phyloP scores from a whole-genome alignment of 2,888 invertebrate genomes.

The Mesoligia furuncula region DNA sequence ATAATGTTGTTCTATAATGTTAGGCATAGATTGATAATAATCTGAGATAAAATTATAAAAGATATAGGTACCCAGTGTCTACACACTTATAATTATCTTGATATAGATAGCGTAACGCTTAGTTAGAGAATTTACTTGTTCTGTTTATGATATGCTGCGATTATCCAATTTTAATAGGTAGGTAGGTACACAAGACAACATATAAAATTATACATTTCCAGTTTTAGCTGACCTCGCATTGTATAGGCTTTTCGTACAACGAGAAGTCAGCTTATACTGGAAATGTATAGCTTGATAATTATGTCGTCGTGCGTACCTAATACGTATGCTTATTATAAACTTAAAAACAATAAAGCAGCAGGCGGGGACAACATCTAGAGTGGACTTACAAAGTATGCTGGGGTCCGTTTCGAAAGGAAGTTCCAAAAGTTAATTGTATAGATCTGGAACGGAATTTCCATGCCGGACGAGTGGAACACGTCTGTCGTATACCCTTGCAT shows the following conservation, averaged over 20 bases:
- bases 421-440: neutral
- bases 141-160: neutral
- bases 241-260: neutral
- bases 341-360: too few species aligned
- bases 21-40: slow-evolving; percentile 19
- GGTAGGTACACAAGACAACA: neutral
- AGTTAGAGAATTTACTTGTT: neutral
- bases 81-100: slow-evolving; percentile 9
- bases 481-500: neutral
- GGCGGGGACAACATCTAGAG: neutral
- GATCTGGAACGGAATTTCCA: neutral
- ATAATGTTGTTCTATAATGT: neutral
- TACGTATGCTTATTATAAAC: neutral
- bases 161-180: neutral
- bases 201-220: neutral
- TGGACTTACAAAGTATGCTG: neutral
- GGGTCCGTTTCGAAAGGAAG: neutral
- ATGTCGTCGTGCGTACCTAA: neutral
- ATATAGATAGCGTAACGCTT: neutral
- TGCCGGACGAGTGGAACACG: neutral
- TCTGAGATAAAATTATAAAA: slow-evolving; percentile 15
- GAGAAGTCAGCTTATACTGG: neutral
- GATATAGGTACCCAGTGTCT: neutral
- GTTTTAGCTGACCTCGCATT: neutral
- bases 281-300: neutral